These are phyloP conservation scores for Corella eumyota DNA, from an alignment of 23 tunicate genomes.

Conservation along the genomic window DNA sequence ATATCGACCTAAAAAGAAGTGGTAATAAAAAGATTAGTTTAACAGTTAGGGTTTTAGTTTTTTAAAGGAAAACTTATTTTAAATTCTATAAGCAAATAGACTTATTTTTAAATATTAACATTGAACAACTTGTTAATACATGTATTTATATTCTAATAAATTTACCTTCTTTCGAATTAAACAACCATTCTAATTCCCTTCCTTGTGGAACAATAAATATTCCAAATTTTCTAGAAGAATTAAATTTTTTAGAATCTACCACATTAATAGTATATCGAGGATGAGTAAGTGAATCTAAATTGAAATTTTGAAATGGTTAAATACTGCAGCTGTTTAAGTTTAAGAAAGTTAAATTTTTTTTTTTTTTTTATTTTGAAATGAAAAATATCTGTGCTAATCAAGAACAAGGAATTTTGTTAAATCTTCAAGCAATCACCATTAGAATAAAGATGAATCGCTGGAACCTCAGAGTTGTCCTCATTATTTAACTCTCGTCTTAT, in stretches of 20 bases:
- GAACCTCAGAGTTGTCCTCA: constrained; percentile 6
- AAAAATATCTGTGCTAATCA: too few species aligned
- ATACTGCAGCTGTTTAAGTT: too few species aligned
- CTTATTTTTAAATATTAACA: too few species aligned
- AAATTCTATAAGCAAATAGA: too few species aligned
- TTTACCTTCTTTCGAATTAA: constrained; percentile 43
- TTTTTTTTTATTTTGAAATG: too few species aligned
- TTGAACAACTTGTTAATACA: too few species aligned
- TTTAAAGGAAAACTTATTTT: too few species aligned
- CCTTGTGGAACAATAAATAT: constrained; percentile 81
- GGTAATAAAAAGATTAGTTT: neutral
- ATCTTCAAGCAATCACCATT: constrained; percentile 4
- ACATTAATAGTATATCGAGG: constrained; percentile 75
- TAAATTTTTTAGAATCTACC: constrained; percentile 30
- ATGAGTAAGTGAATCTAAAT: constrained; percentile 13
- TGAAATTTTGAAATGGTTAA: too few species aligned
- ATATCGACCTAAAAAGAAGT: constrained; percentile 55
- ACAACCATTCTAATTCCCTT: constrained; percentile 63
- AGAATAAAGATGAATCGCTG: constrained; percentile 26
- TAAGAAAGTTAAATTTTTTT: too few species aligned
- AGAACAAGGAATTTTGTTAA: too few species aligned
- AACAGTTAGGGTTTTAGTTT: too few species aligned
- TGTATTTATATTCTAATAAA: too few species aligned
- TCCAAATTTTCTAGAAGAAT: constrained; percentile 23
- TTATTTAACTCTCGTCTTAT: constrained; percentile 9